phyloP scores from a whole-genome alignment of 2,797 vertebrate genomes.

The Rhodeus uyekii region DNA sequence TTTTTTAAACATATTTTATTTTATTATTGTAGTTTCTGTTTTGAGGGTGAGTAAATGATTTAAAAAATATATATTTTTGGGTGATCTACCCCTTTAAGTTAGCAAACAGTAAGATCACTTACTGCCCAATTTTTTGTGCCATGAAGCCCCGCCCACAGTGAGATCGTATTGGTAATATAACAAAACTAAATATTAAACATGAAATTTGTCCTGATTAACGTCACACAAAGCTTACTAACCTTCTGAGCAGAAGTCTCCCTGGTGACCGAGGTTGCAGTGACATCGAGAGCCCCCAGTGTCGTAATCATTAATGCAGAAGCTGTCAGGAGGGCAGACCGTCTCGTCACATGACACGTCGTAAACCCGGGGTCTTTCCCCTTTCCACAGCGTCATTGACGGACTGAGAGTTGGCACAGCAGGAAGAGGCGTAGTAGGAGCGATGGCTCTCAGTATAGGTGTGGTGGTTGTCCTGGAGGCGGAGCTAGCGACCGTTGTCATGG shows the following conservation, averaged over 20 bases:
- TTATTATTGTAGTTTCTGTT: too few species aligned
- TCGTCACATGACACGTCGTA: slow-evolving; percentile 86
- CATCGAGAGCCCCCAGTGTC: slow-evolving; percentile 85
- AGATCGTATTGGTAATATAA: neutral
- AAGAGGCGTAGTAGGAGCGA: neutral
- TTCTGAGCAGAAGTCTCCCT: slow-evolving; percentile 82
- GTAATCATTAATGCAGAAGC: slow-evolving; percentile 90
- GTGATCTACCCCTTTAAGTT: neutral
- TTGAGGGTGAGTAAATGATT: neutral
- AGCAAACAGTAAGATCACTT: neutral
- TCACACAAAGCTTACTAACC: slow-evolving; percentile 69
- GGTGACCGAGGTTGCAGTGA: slow-evolving; percentile 89
- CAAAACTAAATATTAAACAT: neutral
- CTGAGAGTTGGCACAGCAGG: slow-evolving; percentile 43
- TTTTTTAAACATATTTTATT: neutral
- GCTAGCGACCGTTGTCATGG: slow-evolving; percentile 47
- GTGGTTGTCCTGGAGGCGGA: slow-evolving; percentile 14
- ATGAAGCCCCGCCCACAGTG: neutral
- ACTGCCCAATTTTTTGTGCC: neutral
- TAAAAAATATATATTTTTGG: neutral
- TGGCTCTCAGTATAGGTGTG: slow-evolving; percentile 33
- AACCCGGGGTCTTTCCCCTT: slow-evolving; percentile 69
- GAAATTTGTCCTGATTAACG: neutral
- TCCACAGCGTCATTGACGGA: slow-evolving; percentile 65
- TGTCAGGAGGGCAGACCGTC: slow-evolving; percentile 84